Evolutionary conservation across 2,888 invertebrate genomes (phyloP), one percentile per base, ranked within the genome.

Genomic region (Hirtodrosophila cameraria): DNA sequence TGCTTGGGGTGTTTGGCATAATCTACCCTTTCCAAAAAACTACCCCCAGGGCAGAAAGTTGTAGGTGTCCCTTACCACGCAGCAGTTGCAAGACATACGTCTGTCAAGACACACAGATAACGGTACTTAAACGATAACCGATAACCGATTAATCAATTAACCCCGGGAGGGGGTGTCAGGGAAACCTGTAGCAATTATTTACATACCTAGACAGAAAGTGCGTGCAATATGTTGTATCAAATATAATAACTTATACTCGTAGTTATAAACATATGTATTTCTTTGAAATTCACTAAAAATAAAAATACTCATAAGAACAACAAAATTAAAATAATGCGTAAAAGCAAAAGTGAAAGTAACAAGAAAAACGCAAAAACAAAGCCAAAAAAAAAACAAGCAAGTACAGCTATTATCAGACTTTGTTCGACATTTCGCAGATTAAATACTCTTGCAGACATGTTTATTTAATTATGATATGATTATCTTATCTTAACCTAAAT

Each of bases 131-230:
- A 3, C 23, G 23, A 23, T 23, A 8, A 23, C 25, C 12, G 11
- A 9, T 33, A 39, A 30, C 11, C 55, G 63, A 41, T 62, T 62
- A 9, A 16, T 25, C 11, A 23, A 7, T 36, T 45, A 38, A 25
- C n/a, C n/a, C n/a, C n/a, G n/a, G n/a, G n/a, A n/a, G 11, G 28
- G 35, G 45, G 18, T 45, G 43, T 15, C n/a, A 16, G 9, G 15
- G 11, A 28, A 60, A 60, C 59, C 59, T 59, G 59, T 53, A 20
- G 59, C 45, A 31, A 20, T 9, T 53, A 38, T 38, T 33, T 30
- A 8, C 15, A 41, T 15, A 43, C 15, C 35, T 15, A 43, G 23
- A 36, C 0, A 20, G 8, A 13, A 31, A 50, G 27, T 5, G 25
- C 30, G 9, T 16, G n/a, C 8, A 20, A 23, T 15, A 23, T 3